A percentile compares a stretch with the other conserved stretches of the same genome.
These are phyloP conservation scores for Hippoglossus stenolepis DNA, from an alignment of 2,113 vertebrate genomes.

Conservation along the genomic window DNA sequence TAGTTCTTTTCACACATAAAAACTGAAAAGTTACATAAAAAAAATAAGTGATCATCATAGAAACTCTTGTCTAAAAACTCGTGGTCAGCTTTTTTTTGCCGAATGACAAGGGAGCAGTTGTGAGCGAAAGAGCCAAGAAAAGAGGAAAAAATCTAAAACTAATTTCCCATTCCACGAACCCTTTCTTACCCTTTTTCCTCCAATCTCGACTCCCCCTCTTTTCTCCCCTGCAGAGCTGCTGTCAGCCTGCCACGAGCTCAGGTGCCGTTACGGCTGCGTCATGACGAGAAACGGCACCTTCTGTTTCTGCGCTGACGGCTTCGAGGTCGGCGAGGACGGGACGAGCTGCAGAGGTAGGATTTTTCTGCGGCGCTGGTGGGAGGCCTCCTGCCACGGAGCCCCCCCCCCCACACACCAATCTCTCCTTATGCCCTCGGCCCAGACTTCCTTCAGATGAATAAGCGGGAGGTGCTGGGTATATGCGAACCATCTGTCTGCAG, in stretches of 20 bases:
- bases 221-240: constrained; percentile 85
- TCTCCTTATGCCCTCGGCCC: constrained; percentile 46
- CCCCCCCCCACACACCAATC: background rate
- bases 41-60: background rate
- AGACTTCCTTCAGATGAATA: constrained; percentile 60
- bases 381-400: too few relatives aligned
- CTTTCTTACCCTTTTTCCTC: constrained; percentile 23
- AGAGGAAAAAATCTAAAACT: constrained; percentile 43
- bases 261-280: constrained; percentile 92
- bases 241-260: constrained; percentile 90
- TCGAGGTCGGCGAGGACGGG: constrained; percentile 87
- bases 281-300: constrained; percentile 89
- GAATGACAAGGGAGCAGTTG: constrained; percentile 32
- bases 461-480: constrained; percentile 51
- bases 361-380: background rate
- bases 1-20: background rate
- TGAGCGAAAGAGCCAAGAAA: constrained; percentile 8
- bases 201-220: constrained; percentile 11
- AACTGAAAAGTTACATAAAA: background rate
- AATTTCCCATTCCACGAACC: constrained; percentile 51
- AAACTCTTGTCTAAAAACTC: background rate
- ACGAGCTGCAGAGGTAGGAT: constrained; percentile 91
- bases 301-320: constrained; percentile 94
- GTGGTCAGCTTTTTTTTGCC: background rate
- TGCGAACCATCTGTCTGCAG: constrained; percentile 67